Base-by-base conservation (phyloP, 2,888 invertebrate genomes). In the Bombylius discolor region DNA sequence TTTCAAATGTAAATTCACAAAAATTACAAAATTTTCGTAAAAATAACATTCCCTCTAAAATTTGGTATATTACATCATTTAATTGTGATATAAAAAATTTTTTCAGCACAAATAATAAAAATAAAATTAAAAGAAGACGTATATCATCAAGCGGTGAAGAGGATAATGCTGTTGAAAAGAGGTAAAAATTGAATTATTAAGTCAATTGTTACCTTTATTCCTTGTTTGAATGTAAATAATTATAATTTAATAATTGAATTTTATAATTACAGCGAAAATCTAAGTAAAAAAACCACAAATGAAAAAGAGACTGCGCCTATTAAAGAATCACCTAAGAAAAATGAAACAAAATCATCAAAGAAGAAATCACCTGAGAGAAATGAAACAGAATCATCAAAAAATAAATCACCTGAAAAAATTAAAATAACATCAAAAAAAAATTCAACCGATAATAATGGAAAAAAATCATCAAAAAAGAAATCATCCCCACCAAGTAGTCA, bases 141-240 rank as follows among this genome's bases (percentile, higher is more conserved):
- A 61, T 69, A 55, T 73, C 72, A 0, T 73, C 72, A 52, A 72
- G 72, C 11, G 62, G 71, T 11, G 62, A 73, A 57, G 73, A 72
- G 23, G 67, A 60, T 49, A 65, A 64, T 49, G 56, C 67, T 14
- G 60, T 13, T 13, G 56, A 52, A 9, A 56, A 23, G 23, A 23
- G 53, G 61, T 61, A 55, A 56, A 46, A 47, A 4, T 12, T 12
- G 12, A 13, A 14, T 48, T 5, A 8, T 47, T 4, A 11, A n/a
- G n/a, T 50, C 23, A 23, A 23, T 23, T 23, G 23, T 23, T 3
- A 23, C 23, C 23, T 23, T 3, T 23, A 23, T 23, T 23, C 23
- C 23, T 23, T 23, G 23, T 23, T 23, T 23, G 39, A n/a, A 31
- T 13, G 31, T 42, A 1, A 34, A 11, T 32, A 39, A 4, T 45